Evolutionary conservation across 1,140 invertebrate genomes (phyloP).

Genomic region (Sycophaga agraensis): DNA sequence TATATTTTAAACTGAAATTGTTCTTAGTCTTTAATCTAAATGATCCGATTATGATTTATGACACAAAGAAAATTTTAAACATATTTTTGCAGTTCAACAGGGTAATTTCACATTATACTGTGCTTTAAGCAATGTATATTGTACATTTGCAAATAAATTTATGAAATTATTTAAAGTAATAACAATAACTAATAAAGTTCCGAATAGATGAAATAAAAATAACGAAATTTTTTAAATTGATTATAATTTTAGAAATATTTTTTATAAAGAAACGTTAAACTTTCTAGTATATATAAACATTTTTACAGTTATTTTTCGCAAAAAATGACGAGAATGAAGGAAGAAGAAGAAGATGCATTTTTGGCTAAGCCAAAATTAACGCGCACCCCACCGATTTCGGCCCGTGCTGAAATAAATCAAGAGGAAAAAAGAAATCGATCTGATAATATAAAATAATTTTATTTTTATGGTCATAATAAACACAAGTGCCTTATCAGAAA

Average conservation of each 20-base stretch:
- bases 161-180: too few species aligned
- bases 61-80: too few species aligned
- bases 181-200: too few species aligned
- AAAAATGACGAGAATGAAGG: neutral
- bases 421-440: neutral
- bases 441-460: neutral
- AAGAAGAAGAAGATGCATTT: constrained; percentile 37
- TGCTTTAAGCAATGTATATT: too few species aligned
- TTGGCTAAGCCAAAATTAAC: constrained; percentile 43
- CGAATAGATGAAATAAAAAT: too few species aligned
- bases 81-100: too few species aligned
- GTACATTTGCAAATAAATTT: too few species aligned
- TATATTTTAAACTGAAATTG: neutral
- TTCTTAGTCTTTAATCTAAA: too few species aligned
- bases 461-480: neutral
- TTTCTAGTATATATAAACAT: neutral
- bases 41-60: too few species aligned
- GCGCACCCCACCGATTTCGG: constrained; percentile 39
- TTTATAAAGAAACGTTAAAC: neutral
- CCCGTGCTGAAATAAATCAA: neutral
- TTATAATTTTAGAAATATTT: too few species aligned
- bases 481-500: constrained; percentile 10
- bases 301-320: neutral
- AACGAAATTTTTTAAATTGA: too few species aligned
- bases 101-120: too few species aligned